Conservation (phyloP, 2,888 invertebrate species). For the Trichogramma evanescens region DNA sequence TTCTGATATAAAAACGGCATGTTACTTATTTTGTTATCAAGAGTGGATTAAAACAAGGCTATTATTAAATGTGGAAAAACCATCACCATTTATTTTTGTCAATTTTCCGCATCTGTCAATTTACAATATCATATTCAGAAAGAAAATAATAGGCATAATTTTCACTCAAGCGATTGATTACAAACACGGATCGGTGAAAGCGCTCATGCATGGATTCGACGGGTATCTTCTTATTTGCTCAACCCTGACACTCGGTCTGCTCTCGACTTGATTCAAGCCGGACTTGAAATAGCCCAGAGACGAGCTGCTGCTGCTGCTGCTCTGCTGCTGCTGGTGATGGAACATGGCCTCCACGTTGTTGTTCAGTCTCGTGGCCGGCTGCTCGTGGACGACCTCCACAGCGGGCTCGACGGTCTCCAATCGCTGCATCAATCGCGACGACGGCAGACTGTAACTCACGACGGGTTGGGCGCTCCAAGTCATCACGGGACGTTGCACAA, state of each 20-base stretch:
- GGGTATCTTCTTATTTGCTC: neutral
- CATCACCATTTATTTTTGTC: too few relatives aligned
- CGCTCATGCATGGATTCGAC: slow-evolving; percentile 1
- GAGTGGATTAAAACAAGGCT: too few relatives aligned
- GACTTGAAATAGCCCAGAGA: slow-evolving; percentile 6
- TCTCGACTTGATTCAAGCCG: slow-evolving; percentile 15
- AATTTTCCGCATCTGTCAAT: too few relatives aligned
- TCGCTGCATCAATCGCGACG: neutral
- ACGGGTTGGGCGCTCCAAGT: neutral
- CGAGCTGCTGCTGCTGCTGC: slow-evolving; percentile 14
- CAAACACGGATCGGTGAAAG: neutral
- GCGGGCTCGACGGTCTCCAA: neutral
- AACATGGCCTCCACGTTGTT: slow-evolving; percentile 7
- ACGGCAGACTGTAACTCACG: neutral
- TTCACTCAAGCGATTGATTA: neutral
- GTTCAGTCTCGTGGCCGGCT: too few relatives aligned
- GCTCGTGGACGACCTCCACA: neutral
- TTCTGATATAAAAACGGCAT: too few relatives aligned
- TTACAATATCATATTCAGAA: too few relatives aligned
- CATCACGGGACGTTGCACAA: neutral
- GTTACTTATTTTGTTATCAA: too few relatives aligned
- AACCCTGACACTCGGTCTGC: neutral
- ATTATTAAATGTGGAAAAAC: too few relatives aligned
- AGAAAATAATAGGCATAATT: too few relatives aligned
- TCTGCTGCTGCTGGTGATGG: slow-evolving; percentile 2